A percentile compares a stretch with the other conserved stretches of the same genome.
These are phyloP conservation scores for Liasis olivaceus DNA, from an alignment of 2,797 vertebrate species.

Conservation along the genomic window DNA sequence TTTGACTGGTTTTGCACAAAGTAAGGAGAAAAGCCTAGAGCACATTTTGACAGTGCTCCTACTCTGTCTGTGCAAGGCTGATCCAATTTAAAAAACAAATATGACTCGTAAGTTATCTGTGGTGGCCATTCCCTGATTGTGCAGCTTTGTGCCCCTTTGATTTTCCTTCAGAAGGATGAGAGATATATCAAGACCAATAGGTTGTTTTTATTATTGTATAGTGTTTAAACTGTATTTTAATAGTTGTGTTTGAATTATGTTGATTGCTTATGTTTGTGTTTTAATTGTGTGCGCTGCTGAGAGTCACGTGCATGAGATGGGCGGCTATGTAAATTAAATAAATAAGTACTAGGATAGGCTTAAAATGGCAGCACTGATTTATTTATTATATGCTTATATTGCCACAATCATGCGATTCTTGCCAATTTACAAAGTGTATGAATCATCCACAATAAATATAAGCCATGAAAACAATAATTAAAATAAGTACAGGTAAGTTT, in stretches of 20 bases:
- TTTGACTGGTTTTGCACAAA: not conserved
- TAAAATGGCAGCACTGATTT: not conserved
- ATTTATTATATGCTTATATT: not conserved
- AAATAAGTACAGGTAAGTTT: not conserved
- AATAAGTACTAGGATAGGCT: not conserved
- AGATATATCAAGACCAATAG: not conserved
- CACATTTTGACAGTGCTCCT: not conserved
- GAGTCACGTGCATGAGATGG: not conserved
- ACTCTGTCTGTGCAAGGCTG: not conserved
- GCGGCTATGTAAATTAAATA: not conserved
- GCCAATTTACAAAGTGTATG: not conserved
- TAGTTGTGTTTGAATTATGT: not conserved
- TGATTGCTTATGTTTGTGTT: not conserved
- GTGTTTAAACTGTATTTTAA: not conserved
- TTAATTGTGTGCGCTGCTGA: not conserved
- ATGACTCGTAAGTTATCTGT: not conserved
- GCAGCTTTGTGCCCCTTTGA: not conserved
- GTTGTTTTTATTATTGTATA: too few species aligned
- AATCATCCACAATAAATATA: not conserved
- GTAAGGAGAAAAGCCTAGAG: not conserved
- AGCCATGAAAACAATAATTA: not conserved
- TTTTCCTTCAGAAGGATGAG: not conserved
- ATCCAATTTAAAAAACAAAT: not conserved
- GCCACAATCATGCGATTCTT: not conserved
- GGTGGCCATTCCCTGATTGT: not conserved